A percentile compares a stretch with the other conserved stretches of the same genome.
These are phyloP conservation scores for Ormyrus thymus DNA, from an alignment of 2,888 invertebrate species.

Conservation along the genomic window DNA sequence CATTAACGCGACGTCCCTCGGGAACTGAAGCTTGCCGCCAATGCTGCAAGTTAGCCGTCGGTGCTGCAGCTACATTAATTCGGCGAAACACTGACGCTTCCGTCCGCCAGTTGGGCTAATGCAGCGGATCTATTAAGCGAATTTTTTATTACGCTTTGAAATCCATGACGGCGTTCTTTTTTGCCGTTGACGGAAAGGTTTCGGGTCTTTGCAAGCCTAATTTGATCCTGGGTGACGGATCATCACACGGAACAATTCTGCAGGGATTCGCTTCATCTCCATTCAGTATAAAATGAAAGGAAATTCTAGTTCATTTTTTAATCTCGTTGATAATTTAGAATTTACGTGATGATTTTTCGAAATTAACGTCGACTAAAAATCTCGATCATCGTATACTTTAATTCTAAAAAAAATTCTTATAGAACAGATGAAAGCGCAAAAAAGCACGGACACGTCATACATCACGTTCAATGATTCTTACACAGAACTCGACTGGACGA, in stretches of 20 bases:
- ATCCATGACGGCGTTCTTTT: background rate
- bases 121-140: slow-evolving; percentile 32
- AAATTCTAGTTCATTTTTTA: no score
- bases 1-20: slow-evolving; percentile 61
- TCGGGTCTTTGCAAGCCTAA: no score
- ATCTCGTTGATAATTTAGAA: no score
- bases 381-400: no score
- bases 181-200: no score
- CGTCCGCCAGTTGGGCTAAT: slow-evolving; percentile 19
- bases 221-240: no score
- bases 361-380: no score
- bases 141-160: slow-evolving; percentile 17
- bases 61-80: slow-evolving; percentile 38
- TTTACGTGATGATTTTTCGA: no score
- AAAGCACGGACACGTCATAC: background rate
- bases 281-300: no score
- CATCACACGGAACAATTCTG: no score
- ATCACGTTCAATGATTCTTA: background rate
- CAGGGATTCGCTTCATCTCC: no score
- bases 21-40: slow-evolving; percentile 16
- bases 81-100: slow-evolving; percentile 21
- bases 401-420: background rate
- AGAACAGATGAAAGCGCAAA: background rate
- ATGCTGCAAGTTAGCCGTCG: background rate
- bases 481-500: background rate